Base-by-base conservation (phyloP, 2,888 invertebrate genomes). In the Entomobrya multifasciata region DNA sequence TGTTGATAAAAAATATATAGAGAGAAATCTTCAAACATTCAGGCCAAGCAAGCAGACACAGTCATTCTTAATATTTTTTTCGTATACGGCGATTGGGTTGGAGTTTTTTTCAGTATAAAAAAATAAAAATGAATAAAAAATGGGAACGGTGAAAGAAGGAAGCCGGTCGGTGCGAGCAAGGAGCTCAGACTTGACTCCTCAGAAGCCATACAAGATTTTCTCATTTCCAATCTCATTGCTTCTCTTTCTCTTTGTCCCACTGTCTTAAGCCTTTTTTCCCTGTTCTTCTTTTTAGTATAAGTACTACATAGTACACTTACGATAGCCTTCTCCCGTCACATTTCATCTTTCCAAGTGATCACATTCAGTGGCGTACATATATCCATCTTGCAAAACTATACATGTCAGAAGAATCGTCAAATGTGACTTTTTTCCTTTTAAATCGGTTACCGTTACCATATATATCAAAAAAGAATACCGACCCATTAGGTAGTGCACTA, bases 271-370 rank as follows among this genome's bases (percentile, higher is more conserved):
- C 49, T 49, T 57, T 13, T 52, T 11, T 11, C 13, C 52, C 52
- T 44, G 15, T 49, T 72, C 27, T 72, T 47, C 22, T 27, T 72
- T 72, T 49, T 17, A n/a, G 1, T 25, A 25, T 25, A 49, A 13
- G n/a, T 4, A 2, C 49, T 72, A 15, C 1, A 22, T 25, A 44
- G 72, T 44, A 17, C 13, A 20, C n/a, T 8, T 3, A 4, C 44
- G 22, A 47, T 72, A 47, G 3, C 52, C 52, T 72, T 27, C 76
- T 55, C 62, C 52, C 11, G 67, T 67, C 83, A 77, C 76, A 83
- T 83, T 67, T 83, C 83, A 76, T 83, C 83, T 76, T 77, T 83
- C 82, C 74, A 11, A 74, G 44, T 62, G 74, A 74, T 82, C 70
- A 72, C 70, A 81, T 81, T 47, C 57, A 70, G 57, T 57, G 41